Evolutionary conservation across 2,888 invertebrate species (phyloP), one percentile per base, ranked within the genome.

Genomic region (Cerastoderma edule): DNA sequence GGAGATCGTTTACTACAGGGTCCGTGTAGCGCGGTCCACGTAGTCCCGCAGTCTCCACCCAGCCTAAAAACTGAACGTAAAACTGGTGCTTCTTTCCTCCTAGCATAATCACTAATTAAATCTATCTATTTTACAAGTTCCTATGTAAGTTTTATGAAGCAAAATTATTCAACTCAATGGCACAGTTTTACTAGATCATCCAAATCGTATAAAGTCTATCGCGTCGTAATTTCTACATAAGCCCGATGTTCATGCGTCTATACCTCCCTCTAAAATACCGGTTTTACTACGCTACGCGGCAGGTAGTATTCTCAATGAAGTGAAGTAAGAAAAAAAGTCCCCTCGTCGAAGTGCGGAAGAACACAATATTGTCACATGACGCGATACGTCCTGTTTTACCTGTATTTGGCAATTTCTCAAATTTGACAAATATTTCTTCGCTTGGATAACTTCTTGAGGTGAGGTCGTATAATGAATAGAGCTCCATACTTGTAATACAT

Each of bases 41-140:
- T 32, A 97, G 93, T 0, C 97, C 98, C 87, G 96, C 95, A 73
- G 97, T 96, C 94, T 99, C 98, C 94, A 98, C 96, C 88, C 98
- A 98, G 28, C 99, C 99, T 89, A 99, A 95, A 94, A 98, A 94
- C 92, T 93, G 93, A 44, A 94, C 94, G 84, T 94, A 94, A 85
- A 93, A 94, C 78, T 94, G 93, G 8, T 93, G 92, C 67, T 86
- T 86, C 70, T 87, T 85, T 24, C 75, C 73, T 19, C 82, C 79
- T 4, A 82, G 60, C 82, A 82, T 82, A 39, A 27, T 54, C 27
- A 10, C 10, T 39, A 10, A 39, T 5, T 27, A 53, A 53, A 28
- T 53, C 28, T 53, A 27, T 28, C 53, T 24, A 3, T 6, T 53
- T 53, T 46, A n/a, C 46, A 10, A 10, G 13, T 53, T n/a, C 28